Evolutionary conservation across 1,140 invertebrate genomes (phyloP).

Genomic region (Aphidius gifuensis): DNA sequence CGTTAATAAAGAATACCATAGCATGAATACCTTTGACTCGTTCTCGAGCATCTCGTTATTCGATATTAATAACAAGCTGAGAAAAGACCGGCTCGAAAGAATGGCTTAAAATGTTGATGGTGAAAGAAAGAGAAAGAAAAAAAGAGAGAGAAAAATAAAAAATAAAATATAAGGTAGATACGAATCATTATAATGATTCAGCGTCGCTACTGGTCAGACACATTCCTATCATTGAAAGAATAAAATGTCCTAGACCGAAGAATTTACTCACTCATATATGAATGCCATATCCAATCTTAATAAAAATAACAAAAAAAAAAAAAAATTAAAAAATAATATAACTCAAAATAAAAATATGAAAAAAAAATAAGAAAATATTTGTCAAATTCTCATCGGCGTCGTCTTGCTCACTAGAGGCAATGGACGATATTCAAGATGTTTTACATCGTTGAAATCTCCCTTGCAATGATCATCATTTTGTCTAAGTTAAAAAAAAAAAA

Average conservation of each 20-base stretch:
- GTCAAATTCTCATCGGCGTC: slow-evolving; percentile 23
- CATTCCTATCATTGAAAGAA: slow-evolving; percentile 30
- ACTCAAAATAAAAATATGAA: background rate
- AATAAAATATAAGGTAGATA: slow-evolving; percentile 30
- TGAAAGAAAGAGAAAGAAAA: slow-evolving; percentile 17
- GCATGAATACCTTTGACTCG: slow-evolving; percentile 40
- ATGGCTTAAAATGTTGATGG: slow-evolving; percentile 4
- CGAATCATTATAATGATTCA: slow-evolving; percentile 50
- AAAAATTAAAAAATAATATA: background rate
- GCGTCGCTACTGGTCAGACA: slow-evolving; percentile 41
- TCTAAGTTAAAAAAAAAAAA: slow-evolving; percentile 13
- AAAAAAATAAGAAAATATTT: background rate
- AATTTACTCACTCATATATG: too few relatives aligned
- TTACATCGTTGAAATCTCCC: slow-evolving; percentile 32
- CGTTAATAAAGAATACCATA: slow-evolving; percentile 50
- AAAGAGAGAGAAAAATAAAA: slow-evolving; percentile 10
- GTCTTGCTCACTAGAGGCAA: slow-evolving; percentile 18
- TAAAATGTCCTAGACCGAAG: too few relatives aligned
- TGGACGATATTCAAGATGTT: slow-evolving; percentile 34
- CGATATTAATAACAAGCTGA: slow-evolving; percentile 49
- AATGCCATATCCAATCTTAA: background rate
- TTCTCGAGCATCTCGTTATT: slow-evolving; percentile 46
- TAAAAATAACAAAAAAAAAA: background rate
- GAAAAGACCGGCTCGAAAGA: slow-evolving; percentile 12
- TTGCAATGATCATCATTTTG: slow-evolving; percentile 39